phyloP scores from a whole-genome alignment of 2,113 vertebrate species.

The chimpanzee (Pan troglodytes) region NHGRI_mPanTro3-v2.1_pri NC_072402.2:161262001-161262500 shows the following conservation, averaged over 20 bases:
- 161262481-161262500: too few relatives aligned
- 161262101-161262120: neutral
- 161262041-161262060: neutral
- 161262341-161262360: neutral
- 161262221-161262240: neutral
- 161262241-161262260: neutral
- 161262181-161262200: neutral
- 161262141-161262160: neutral
- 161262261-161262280: slow-evolving; percentile 4
- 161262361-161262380: neutral
- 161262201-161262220: neutral
- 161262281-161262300: neutral
- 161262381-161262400: neutral
- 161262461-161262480: too few relatives aligned
- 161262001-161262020: neutral
- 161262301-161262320: neutral
- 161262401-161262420: neutral
- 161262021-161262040: neutral
- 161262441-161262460: too few relatives aligned
- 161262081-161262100: neutral
- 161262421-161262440: neutral
- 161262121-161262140: neutral
- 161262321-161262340: slow-evolving; percentile 2
- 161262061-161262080: neutral
- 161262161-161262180: neutral